Base-by-base conservation (phyloP, 2,113 vertebrate genomes). In the Leucosticte australis region DNA sequence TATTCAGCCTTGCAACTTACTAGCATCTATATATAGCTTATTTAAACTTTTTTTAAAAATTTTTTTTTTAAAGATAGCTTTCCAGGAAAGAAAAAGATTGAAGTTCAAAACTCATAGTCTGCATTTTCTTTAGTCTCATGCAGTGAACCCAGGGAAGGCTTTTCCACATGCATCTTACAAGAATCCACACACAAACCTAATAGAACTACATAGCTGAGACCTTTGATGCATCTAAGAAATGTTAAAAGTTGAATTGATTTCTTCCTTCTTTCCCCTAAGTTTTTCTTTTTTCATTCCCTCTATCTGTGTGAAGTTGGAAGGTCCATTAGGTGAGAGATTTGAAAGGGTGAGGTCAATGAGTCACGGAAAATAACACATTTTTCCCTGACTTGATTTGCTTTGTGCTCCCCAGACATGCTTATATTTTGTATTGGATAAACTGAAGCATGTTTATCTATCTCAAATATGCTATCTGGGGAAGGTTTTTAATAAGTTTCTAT, bases 231-330 rank as follows among this genome's bases (percentile, higher is more conserved):
- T 78, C 75, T 71, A 76, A 94, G 59, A 84, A 96, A 95, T 90
- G 47, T 82, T 95, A 79, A 87, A 94, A 96, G 64, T 94, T 92
- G 91, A 93, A 95, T 85, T 90, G 85, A 85, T 91, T 96, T 95
- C 73, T 55, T 95, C 52, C 42, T 87, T 90, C 55, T 71, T 59
- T 86, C 49, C 79, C 21, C 19, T 7, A 71, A 92, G 71, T 90
- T 95, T 95, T 90, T 94, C 39, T 84, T 91, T 92, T 94, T 86
- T 70, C 68, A 65, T 89, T 95, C 95, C 33, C 37, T 85, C 35
- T 87, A 59, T 89, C 69, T 80, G 1, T 78, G 73, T 84, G 65
- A 87, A 75, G 60, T 21, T 89, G 46, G 74, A 75, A 67, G 55
- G 71, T 83, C 57, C 18, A n/a, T 31, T 91, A 73, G 59, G 41